Percentiles rank a stretch among this genome's conserved stretches.
Evolutionary conservation across 2,888 invertebrate genomes (phyloP).

Genomic region (Cristatella mucedo): DNA sequence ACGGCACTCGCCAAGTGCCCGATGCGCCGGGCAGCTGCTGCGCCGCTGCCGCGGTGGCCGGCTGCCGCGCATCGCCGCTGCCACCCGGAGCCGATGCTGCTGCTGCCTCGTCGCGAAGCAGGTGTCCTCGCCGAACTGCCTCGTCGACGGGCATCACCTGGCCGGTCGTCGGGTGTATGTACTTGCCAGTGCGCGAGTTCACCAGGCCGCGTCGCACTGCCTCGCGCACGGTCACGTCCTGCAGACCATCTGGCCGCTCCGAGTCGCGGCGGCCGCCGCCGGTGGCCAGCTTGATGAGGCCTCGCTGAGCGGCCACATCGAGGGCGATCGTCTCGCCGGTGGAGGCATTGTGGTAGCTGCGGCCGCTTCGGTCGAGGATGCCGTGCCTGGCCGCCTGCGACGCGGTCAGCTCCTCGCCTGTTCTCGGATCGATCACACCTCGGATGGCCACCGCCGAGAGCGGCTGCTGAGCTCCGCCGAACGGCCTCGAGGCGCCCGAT

Average conservation of each 20-base stretch:
- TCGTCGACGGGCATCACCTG: constrained; percentile 34
- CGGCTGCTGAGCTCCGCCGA: too few relatives aligned
- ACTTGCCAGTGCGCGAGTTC: constrained; percentile 39
- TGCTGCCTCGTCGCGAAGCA: constrained; percentile 25
- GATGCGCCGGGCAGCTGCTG: too few relatives aligned
- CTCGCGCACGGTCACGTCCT: background rate
- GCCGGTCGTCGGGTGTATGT: constrained; percentile 37
- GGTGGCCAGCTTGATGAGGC: background rate
- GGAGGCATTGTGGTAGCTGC: constrained; percentile 2
- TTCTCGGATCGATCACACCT: constrained; percentile 43
- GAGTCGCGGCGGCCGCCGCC: background rate
- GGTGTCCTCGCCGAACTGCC: constrained; percentile 21
- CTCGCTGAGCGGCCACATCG: constrained; percentile 4
- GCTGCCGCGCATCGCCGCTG: too few relatives aligned
- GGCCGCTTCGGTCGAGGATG: constrained; percentile 49
- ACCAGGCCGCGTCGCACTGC: constrained; percentile 29
- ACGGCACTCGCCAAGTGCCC: too few relatives aligned
- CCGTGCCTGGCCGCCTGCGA: constrained; percentile 76
- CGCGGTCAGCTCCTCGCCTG: constrained; percentile 69
- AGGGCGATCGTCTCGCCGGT: constrained; percentile 4
- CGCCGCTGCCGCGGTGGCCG: too few relatives aligned
- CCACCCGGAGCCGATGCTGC: too few relatives aligned
- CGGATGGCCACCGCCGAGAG: constrained; percentile 5
- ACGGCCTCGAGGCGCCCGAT: too few relatives aligned
- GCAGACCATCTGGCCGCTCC: background rate